Evolutionary conservation across 35 echinoderm and acorn worm genomes (phyloP), one percentile per base, ranked within the genome.

Genomic region (Strongylocentrotus purpuratus): DNA sequence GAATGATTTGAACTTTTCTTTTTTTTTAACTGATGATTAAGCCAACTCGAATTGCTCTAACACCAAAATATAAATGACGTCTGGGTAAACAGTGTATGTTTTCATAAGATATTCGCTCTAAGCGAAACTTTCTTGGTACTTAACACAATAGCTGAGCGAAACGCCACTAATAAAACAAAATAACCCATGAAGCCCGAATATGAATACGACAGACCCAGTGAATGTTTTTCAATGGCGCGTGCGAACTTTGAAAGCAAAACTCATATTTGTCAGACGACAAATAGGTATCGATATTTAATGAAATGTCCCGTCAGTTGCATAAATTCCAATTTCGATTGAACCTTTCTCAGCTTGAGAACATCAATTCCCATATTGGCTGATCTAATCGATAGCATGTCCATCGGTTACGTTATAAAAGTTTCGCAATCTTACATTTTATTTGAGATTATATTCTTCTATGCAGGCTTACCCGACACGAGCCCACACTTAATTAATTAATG

Each of bases 141-240:
- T 78, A 22, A n/a, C 65, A n/a, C 65, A 78, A 78, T 78, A 28
- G 22, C 22, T 28, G 65, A 78, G 20, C 20, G 22, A 55, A n/a
- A 78, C 20, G 20, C 6, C 65, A 78, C 22, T 78, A 22, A 7
- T n/a, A 22, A 78, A 78, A 28, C 52, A 10, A 59, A 59, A n/a
- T n/a, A 41, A 41, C 3, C 35, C 35, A 55, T 55, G 50, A 15
- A 55, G 22, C 20, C 22, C 20, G 8, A 22, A 22, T 25, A 28
- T 78, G 25, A 78, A 78, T 78, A 78, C 28, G 20, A 28, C 65
- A 78, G 22, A 15, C 22, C 65, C 8, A 7, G 65, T 78, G n/a
- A 78, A n/a, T 78, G 65, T 78, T 78, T 78, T n/a, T 78, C 65
- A 78, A n/a, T 28, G 65, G 65, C 65, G 65, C 65, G 65, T 78